Evolutionary conservation across 2,113 vertebrate species (phyloP), one percentile per base, ranked within the genome.

Genomic region (Entomyzon cyanotis): DNA sequence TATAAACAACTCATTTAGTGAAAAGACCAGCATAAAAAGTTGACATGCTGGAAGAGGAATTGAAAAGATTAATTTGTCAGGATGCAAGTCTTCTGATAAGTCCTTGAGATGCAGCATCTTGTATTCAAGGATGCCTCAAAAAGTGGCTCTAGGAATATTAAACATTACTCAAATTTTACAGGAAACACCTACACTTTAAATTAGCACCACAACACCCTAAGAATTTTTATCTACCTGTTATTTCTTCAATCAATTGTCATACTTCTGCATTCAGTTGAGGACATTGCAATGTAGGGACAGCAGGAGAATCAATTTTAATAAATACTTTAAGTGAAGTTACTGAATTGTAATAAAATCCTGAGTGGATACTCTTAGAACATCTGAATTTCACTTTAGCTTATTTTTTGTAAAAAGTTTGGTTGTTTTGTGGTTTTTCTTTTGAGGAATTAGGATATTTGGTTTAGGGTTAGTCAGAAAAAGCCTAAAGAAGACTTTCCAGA

Each of bases 11-110:
- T 41, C 27, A 77, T 83, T 90, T 90, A 91, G n/a, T 53, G 52
- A 83, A 79, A 87, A 92, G 52, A 75, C 15, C 33, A 50, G 62
- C 37, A 63, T 25, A 87, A 76, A 79, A 79, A 73, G 33, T 30
- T 87, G 74, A 77, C 90, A 94, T 73, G 37, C 33, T 87, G 84
- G 53, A 92, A 94, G 95, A 94, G 59, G 42, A n/a, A 92, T 80
- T 74, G 59, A 70, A 94, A 93, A 91, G 56, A 92, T 86, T 75
- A 69, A 84, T 94, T 95, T 95, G 7, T 68, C 49, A 65, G 52
- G 28, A 65, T 78, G 31, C 20, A 80, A 65, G 58, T 67, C 52
- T 60, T 10, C 28, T 85, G 35, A 41, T 52, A 85, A 77, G 49
- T 88, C 68, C 79, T 94, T 93, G 84, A 90, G 58, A 88, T 64